Conservation (phyloP, 2,888 invertebrate species). For the Himalopsyche tibetana region DNA sequence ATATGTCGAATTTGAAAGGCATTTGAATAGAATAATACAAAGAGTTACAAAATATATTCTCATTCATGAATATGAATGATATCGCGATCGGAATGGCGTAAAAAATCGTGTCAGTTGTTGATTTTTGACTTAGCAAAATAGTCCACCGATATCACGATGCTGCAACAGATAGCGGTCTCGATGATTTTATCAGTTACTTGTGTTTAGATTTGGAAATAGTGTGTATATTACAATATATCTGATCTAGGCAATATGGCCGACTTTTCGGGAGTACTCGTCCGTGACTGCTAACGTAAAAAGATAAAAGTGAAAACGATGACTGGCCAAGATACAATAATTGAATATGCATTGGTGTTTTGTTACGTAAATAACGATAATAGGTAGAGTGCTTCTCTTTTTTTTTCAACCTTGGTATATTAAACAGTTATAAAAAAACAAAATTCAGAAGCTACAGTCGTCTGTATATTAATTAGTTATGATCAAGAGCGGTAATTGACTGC, state of each 20-base stretch:
- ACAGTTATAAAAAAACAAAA: too few relatives aligned
- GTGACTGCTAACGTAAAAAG: constrained; percentile 22
- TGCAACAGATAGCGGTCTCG: neutral
- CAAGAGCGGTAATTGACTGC: too few relatives aligned
- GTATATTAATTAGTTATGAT: too few relatives aligned
- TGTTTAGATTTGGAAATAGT: neutral
- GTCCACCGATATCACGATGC: constrained; percentile 12
- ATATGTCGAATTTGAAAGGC: too few relatives aligned
- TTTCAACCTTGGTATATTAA: too few relatives aligned
- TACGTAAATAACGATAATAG: constrained; percentile 2
- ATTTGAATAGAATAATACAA: neutral
- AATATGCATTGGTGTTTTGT: constrained; percentile 6
- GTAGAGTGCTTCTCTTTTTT: neutral
- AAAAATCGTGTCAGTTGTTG: constrained; percentile 14
- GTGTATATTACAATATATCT: constrained; percentile 19
- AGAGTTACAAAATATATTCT: constrained; percentile 4
- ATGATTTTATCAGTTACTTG: neutral
- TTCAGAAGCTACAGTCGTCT: too few relatives aligned
- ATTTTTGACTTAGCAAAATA: neutral
- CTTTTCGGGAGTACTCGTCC: constrained; percentile 27
- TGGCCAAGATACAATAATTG: constrained; percentile 7
- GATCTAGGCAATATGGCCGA: neutral
- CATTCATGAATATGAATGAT: constrained; percentile 15
- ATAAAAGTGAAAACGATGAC: constrained; percentile 50
- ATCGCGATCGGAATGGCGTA: neutral